These are phyloP conservation scores for Scolanthus callimorphus DNA, from an alignment of 92 coral and sea anemone genomes.

Conservation along the genomic window DNA sequence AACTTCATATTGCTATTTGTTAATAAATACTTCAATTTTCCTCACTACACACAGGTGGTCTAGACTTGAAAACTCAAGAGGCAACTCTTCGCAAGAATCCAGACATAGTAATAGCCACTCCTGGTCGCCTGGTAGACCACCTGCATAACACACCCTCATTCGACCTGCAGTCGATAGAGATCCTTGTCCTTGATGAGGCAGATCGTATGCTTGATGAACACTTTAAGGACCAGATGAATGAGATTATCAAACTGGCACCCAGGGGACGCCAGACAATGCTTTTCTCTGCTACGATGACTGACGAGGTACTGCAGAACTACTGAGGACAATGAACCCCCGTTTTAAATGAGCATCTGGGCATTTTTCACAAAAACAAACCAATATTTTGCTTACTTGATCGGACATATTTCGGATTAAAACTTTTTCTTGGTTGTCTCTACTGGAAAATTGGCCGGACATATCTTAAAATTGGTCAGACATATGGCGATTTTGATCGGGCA, in stretches of 20 bases:
- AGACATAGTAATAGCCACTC: slow-evolving; percentile 91
- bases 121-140: slow-evolving; percentile 95
- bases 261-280: slow-evolving; percentile 97
- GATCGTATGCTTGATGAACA: slow-evolving; percentile 98
- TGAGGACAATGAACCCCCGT: too few relatives aligned
- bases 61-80: slow-evolving; percentile 84
- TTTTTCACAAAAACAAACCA: not conserved
- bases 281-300: slow-evolving; percentile 98
- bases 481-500: too few relatives aligned
- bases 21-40: too few relatives aligned
- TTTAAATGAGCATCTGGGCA: too few relatives aligned
- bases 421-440: too few relatives aligned
- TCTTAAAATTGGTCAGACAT: too few relatives aligned
- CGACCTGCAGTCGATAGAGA: slow-evolving; percentile 84
- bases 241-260: slow-evolving; percentile 79
- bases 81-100: slow-evolving; percentile 91
- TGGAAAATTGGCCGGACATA: too few relatives aligned
- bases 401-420: too few relatives aligned
- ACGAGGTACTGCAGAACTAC: too few relatives aligned
- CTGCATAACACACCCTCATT: slow-evolving; percentile 93
- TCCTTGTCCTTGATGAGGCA: slow-evolving; percentile 93
- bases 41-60: too few relatives aligned
- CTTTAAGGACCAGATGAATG: slow-evolving; percentile 94
- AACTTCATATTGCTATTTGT: too few relatives aligned
- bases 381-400: not conserved